Evolutionary conservation across 2,797 vertebrate genomes (phyloP), one percentile per base, ranked within the genome.

Genomic region (Bucorvus abyssinicus): DNA sequence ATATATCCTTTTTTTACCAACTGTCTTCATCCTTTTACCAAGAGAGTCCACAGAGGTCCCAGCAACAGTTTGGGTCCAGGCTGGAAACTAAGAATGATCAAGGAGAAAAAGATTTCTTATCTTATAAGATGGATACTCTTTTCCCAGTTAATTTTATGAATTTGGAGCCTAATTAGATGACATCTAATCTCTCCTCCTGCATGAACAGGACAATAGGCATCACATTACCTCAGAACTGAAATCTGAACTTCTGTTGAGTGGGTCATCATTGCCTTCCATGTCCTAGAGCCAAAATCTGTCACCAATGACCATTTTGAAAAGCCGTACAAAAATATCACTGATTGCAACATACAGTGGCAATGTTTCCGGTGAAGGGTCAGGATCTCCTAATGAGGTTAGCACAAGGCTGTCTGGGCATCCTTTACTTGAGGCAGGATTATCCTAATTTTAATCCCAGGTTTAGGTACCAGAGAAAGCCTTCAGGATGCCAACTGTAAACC

Each of bases 251-350:
- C 53, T 76, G 23, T 45, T 91, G 42, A 32, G 27, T 32, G 12
- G 4, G 5, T 59, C 27, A 52, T 30, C 6, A 4, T 74, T 30
- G 42, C 22, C 17, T 49, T 81, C 32, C 30, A 7, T 12, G 14
- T 75, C 12, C 29, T 45, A 50, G 21, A 79, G 21, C 32, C 75
- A 77, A 85, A 60, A 50, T 42, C 57, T 47, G 17, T 50, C 42
- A 27, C 30, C 0, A 1, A 3, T 5, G 10, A 50, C 6, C 6
- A 2, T 59, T 32, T 14, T 3, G 14, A 74, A 77, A 36, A 4
- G 12, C 13, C 1, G 2, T 10, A 16, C 24, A 32, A 30, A 85
- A 47, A 11, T 8, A 47, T 42, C 18, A 10, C 20, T n/a, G 12
- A 32, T 71, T 32, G 15, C 22, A 29, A 21, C 29, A 16, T 1